Base-by-base conservation (phyloP, 2,797 vertebrate species). In the Setipinna tenuifilis region DNA sequence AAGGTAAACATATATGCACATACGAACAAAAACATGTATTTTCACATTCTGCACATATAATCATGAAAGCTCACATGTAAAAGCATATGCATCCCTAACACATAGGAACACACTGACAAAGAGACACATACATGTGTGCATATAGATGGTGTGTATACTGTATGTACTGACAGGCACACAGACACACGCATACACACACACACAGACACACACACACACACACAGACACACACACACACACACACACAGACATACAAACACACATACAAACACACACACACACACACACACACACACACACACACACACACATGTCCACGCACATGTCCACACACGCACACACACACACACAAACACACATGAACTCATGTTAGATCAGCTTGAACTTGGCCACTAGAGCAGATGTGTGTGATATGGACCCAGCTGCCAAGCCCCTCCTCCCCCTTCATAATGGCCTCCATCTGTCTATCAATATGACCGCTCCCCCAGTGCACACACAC, bases 371-470 rank as follows among this genome's bases (percentile, higher is more conserved):
- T 85, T 85, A 85, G 84, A 90, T 86, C 21, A 84, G 84, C 71
- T 61, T 86, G 71, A 86, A 83, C 83, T 83, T 86, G 35, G 23
- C 59, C 85, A 62, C 83, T 83, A 83, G 86, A 89, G 85, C 89
- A 89, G 89, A 90, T 90, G 87, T 28, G 59, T 88, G 50, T 82
- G 65, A 89, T 88, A 54, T 88, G 88, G 86, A 85, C 86, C 86
- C 89, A 89, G 86, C 87, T 90, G 88, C 85, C 58, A 82, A 87
- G 86, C 87, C 86, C 85, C 84, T 86, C 87, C 81, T 85, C 82
- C 86, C 85, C 82, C 83, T 83, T 88, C 85, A 85, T 87, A 88
- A 89, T 90, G 88, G 88, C 88, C 89, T 90, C 87, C 84, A 89
- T 87, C 88, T 89, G 86, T 87, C 90, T 57, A 83, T 84, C 83